Conservation (phyloP, 2,113 vertebrate species). For the Eudyptes chrysolophus region DNA sequence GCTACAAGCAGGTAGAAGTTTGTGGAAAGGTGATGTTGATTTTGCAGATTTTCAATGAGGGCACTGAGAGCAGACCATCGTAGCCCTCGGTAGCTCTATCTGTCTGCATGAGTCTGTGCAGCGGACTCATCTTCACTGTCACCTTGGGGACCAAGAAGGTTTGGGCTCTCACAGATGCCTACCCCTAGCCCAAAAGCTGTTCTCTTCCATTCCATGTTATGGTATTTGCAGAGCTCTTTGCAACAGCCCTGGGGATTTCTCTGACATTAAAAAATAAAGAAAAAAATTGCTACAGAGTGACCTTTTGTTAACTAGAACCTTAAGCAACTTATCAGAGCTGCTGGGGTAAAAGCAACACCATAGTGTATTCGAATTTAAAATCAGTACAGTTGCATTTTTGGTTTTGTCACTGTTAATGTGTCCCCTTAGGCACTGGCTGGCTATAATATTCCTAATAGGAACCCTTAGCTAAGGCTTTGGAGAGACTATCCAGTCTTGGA, state of each 20-base stretch:
- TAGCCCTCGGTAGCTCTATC: background rate
- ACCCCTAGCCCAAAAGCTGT: background rate
- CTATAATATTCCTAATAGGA: background rate
- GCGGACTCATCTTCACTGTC: background rate
- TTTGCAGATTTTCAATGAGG: accelerated
- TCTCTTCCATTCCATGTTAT: background rate
- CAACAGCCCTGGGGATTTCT: background rate
- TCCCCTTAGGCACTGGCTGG: background rate
- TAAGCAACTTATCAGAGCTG: background rate
- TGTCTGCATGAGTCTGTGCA: background rate
- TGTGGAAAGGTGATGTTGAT: background rate
- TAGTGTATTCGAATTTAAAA: background rate
- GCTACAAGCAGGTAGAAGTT: background rate
- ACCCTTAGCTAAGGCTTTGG: background rate
- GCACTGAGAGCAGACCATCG: background rate
- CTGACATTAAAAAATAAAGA: slow-evolving; percentile 46
- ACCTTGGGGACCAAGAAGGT: background rate
- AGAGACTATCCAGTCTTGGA: background rate
- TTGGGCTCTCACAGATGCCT: background rate
- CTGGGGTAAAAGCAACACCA: background rate
- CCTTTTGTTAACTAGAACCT: slow-evolving; percentile 46
- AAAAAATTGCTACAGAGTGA: background rate
- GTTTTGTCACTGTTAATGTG: background rate
- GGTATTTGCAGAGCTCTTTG: background rate
- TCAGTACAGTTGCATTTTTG: background rate